Percentiles rank a stretch among this genome's conserved stretches.
Conservation (phyloP, 2,113 vertebrate species). For the Genyomyrus donnyi region DNA sequence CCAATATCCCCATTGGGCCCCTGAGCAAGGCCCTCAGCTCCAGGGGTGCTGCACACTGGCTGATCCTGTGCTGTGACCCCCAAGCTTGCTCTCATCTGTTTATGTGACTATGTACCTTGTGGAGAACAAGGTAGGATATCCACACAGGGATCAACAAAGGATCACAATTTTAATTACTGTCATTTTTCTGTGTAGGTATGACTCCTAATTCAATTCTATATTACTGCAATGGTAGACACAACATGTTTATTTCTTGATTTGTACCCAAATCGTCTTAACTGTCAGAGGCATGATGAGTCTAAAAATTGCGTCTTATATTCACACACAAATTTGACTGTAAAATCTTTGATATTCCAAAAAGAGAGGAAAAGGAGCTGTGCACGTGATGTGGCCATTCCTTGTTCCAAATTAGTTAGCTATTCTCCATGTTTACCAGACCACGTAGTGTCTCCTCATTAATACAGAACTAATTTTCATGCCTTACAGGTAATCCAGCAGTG, state of each 20-base stretch:
- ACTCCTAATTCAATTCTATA: neutral
- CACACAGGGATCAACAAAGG: no score
- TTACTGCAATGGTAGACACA: neutral
- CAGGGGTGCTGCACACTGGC: no score
- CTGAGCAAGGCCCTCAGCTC: no score
- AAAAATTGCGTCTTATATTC: neutral
- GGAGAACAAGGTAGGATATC: no score
- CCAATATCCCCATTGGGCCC: no score
- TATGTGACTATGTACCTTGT: no score
- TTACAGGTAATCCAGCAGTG: neutral
- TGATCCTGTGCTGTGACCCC: no score
- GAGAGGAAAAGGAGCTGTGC: neutral
- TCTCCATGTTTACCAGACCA: neutral
- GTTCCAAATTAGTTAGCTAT: neutral
- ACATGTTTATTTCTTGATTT: neutral
- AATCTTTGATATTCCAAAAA: neutral
- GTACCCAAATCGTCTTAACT: neutral
- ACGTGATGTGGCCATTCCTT: neutral
- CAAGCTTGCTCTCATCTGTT: no score
- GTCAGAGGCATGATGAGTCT: neutral
- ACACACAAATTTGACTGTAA: neutral
- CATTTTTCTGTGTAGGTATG: neutral
- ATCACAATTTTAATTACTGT: no score
- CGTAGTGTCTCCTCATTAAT: neutral
- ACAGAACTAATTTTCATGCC: neutral